These are phyloP conservation scores for Neoseiulus cucumeris DNA, from an alignment of 1,140 invertebrate genomes.

Conservation along the genomic window DNA sequence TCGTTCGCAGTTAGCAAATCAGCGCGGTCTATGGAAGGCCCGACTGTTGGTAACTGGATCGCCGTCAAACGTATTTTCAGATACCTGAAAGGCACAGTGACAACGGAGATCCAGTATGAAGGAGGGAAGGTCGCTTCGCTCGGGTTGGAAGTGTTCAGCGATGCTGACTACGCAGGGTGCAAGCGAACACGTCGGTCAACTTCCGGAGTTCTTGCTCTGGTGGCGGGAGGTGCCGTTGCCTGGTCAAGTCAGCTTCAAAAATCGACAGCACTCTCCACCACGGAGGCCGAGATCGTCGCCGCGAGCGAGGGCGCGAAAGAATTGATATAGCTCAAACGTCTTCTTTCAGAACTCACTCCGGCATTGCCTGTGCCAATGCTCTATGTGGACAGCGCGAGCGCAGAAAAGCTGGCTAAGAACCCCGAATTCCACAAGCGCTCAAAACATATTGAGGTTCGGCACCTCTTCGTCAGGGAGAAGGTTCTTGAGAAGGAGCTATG, in stretches of 20 bases:
- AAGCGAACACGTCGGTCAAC: too few relatives aligned
- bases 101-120: conserved; percentile 16
- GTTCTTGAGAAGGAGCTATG: too few relatives aligned
- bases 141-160: too few relatives aligned
- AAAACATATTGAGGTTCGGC: too few relatives aligned
- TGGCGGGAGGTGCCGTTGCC: conserved; percentile 20
- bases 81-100: conserved; percentile 20
- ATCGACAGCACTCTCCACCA: conserved; percentile 22
- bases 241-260: conserved; percentile 24
- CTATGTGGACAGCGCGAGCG: neutral
- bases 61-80: conserved; percentile 22
- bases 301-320: conserved; percentile 25
- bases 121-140: too few relatives aligned
- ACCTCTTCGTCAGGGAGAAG: too few relatives aligned
- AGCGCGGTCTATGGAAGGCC: neutral
- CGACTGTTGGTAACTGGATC: conserved; percentile 19
- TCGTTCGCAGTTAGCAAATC: conserved; percentile 22
- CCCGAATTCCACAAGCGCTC: too few relatives aligned
- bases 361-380: too few relatives aligned
- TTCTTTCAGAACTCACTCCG: conserved; percentile 5
- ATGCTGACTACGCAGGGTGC: too few relatives aligned
- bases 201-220: conserved; percentile 17
- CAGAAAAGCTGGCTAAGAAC: too few relatives aligned
- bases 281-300: conserved; percentile 27
- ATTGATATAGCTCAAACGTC: conserved; percentile 21